Evolutionary conservation across 2,888 invertebrate species (phyloP), one percentile per base, ranked within the genome.

Genomic region (Schrankia costaestrigalis): DNA sequence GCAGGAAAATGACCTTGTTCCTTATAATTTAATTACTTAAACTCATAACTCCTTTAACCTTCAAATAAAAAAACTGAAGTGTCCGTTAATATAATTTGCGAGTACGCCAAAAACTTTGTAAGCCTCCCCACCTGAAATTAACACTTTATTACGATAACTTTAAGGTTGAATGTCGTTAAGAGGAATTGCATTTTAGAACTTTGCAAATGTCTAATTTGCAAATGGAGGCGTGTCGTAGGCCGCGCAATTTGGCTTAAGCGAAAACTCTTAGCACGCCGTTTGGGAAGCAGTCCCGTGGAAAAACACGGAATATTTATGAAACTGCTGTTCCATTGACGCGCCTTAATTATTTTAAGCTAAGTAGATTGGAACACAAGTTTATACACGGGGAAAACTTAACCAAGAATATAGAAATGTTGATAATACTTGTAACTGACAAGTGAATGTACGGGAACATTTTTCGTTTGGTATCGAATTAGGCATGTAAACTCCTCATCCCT

Each of bases 221-320:
- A 86, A 86, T 85, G 86, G 84, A 78, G 70, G 65, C 75, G 76
- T 78, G 81, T 78, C 78, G 78, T 76, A 71, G 78, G 81, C 77
- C 62, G 62, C 67, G 74, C 78, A 76, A 81, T 82, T 84, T 78
- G 75, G 81, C 82, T 83, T 81, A 82, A 79, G 74, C 73, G 74
- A 65, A 56, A 72, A 71, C 73, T 72, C 73, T 80, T 72, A 72
- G 73, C 67, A 61, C 63, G 44, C 59, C 70, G 69, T 69, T 71
- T 61, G 51, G 47, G 55, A 62, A 70, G 68, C 69, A 71, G 63
- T 64, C 56, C 52, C 35, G 59, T 51, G 56, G 62, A 67, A 67
- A 73, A 71, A 67, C 63, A 65, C 45, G 37, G 41, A 41, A 41
- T 54, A 61, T 56, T 64, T 57, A 48, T 49, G 44, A 40, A 42